Evolutionary conservation across 2,888 invertebrate species (phyloP).

Genomic region (Drosophila rubida): DNA sequence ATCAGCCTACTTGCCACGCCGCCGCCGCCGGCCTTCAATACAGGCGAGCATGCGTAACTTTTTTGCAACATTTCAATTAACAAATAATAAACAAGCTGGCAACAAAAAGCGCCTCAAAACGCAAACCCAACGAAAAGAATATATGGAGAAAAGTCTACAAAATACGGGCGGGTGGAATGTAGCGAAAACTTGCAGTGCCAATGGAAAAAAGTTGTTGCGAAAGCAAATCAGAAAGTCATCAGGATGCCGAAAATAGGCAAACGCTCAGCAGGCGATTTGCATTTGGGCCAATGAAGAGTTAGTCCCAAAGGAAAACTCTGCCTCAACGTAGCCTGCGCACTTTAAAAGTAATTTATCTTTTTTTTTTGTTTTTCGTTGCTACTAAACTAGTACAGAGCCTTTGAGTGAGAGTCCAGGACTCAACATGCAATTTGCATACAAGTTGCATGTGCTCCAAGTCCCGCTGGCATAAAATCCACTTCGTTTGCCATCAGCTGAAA

Average conservation of each 20-base stretch:
- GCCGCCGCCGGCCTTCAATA: neutral
- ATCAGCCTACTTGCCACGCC: constrained; percentile 34
- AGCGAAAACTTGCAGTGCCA: constrained; percentile 33
- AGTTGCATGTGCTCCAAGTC: constrained; percentile 56
- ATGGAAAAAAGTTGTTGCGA: constrained; percentile 56
- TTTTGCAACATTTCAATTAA: constrained; percentile 74
- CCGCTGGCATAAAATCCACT: constrained; percentile 70
- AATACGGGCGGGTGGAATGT: neutral
- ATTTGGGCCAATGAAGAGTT: constrained; percentile 58
- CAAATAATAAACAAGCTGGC: constrained; percentile 76
- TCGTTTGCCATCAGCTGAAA: constrained; percentile 46
- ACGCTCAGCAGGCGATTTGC: constrained; percentile 56
- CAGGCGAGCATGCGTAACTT: constrained; percentile 55
- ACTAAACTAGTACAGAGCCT: neutral
- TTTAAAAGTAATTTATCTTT: constrained; percentile 78
- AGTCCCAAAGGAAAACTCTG: constrained; percentile 28
- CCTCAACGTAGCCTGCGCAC: constrained; percentile 48
- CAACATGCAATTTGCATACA: constrained; percentile 73
- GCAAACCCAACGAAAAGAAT: constrained; percentile 14
- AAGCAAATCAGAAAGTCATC: constrained; percentile 80
- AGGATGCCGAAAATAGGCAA: constrained; percentile 58
- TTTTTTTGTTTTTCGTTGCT: constrained; percentile 23
- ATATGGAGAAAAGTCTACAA: constrained; percentile 1
- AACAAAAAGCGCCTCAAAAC: constrained; percentile 61
- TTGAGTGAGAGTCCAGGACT: constrained; percentile 27